phyloP scores from a whole-genome alignment of 1,140 invertebrate species.

The Drosophila nannoptera region DNA sequence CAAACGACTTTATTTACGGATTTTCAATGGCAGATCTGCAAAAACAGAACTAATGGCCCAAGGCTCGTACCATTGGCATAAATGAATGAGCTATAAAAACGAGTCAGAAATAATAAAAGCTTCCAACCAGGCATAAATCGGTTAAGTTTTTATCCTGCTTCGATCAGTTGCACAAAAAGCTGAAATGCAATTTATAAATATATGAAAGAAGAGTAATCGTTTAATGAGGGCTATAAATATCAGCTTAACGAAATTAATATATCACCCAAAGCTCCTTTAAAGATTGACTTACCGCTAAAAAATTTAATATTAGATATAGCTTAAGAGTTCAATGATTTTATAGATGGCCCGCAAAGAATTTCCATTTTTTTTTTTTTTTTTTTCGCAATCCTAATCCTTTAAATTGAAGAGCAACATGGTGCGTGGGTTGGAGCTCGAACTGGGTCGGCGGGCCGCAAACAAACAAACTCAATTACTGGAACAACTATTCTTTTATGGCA shows the following conservation, averaged over 20 bases:
- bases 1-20: conserved; percentile 19
- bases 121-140: background rate
- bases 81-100: background rate
- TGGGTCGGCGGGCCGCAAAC: conserved; percentile 34
- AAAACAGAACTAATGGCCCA: background rate
- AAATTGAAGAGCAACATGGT: conserved; percentile 12
- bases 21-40: background rate
- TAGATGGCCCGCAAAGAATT: no score
- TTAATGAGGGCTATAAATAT: no score
- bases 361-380: no score
- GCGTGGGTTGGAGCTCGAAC: conserved; percentile 28
- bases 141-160: no score
- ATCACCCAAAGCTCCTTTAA: no score
- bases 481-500: conserved; percentile 38
- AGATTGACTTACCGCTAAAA: no score
- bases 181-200: no score
- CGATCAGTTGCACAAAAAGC: no score
- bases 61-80: background rate
- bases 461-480: conserved; percentile 50
- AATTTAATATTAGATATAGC: no score
- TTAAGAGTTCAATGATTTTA: no score
- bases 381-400: background rate
- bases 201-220: no score
- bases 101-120: background rate
- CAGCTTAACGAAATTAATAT: background rate